phyloP scores from a whole-genome alignment of 2,113 vertebrate genomes.

The Prinia subflava region DNA sequence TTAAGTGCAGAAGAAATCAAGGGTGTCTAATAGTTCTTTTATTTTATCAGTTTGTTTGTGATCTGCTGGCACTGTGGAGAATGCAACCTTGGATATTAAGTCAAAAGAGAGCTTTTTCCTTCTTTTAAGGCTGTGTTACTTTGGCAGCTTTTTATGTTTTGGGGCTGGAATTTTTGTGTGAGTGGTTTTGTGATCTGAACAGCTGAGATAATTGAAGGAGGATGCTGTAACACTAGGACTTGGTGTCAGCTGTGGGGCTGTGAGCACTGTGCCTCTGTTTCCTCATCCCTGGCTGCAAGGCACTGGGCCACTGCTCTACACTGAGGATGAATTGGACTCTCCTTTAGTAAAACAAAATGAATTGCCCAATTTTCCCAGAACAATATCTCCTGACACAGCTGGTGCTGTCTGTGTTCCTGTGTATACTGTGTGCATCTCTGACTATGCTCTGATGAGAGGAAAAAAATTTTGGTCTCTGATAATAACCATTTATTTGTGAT shows the following conservation, averaged over 20 bases:
- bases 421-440: background rate
- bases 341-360: background rate
- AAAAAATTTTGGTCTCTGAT: background rate
- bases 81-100: background rate
- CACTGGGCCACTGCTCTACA: background rate
- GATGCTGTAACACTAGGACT: background rate
- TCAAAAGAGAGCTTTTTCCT: background rate
- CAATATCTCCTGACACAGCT: background rate
- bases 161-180: background rate
- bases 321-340: background rate
- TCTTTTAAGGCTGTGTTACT: background rate
- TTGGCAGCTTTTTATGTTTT: background rate
- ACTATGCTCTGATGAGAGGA: background rate
- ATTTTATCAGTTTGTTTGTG: background rate
- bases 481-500: background rate
- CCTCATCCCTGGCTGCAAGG: background rate
- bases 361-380: background rate
- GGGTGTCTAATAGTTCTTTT: background rate
- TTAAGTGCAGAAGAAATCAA: background rate
- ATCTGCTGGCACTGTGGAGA: background rate
- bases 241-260: background rate
- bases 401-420: background rate
- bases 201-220: background rate
- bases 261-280: accelerated
- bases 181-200: background rate